Evolutionary conservation across 2,113 vertebrate genomes (phyloP).

Genomic region (Toxotes chatareus): DNA sequence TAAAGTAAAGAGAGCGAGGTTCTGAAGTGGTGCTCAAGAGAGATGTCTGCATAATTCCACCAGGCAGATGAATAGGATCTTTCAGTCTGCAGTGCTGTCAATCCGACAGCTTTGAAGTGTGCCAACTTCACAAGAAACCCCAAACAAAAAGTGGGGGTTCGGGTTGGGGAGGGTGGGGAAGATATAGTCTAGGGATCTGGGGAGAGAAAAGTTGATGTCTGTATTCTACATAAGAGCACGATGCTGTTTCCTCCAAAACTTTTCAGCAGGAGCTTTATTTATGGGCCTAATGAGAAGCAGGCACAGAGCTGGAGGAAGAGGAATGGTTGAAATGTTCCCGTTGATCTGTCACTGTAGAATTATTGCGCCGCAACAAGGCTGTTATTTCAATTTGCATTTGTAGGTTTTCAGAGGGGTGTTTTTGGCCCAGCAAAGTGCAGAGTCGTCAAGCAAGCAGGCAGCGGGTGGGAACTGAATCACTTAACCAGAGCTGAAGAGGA

Average conservation of each 20-base stretch:
- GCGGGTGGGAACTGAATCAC: constrained; percentile 36
- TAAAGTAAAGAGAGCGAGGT: constrained; percentile 81
- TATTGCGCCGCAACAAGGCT: constrained; percentile 32
- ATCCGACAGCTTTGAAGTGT: constrained; percentile 83
- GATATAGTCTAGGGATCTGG: constrained; percentile 8
- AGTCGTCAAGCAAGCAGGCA: constrained; percentile 29
- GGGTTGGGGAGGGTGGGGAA: background rate
- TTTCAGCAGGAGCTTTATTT: constrained; percentile 54
- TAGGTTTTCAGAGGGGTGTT: constrained; percentile 57
- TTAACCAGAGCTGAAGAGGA: constrained; percentile 33
- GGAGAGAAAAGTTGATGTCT: constrained; percentile 76
- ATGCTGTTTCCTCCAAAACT: constrained; percentile 49
- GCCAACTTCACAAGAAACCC: constrained; percentile 81
- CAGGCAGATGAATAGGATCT: constrained; percentile 82
- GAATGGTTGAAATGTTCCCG: constrained; percentile 58
- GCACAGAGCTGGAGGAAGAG: constrained; percentile 23
- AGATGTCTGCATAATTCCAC: constrained; percentile 83
- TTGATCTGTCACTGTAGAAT: constrained; percentile 59
- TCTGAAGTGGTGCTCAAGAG: constrained; percentile 84
- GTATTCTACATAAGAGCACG: constrained; percentile 73
- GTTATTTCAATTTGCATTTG: constrained; percentile 54
- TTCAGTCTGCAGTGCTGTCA: constrained; percentile 82
- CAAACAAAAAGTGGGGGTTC: constrained; percentile 62
- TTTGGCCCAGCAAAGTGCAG: constrained; percentile 36
- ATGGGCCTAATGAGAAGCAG: constrained; percentile 68